These are phyloP conservation scores for Avahi laniger DNA, from an alignment of 2,797 vertebrate species.

Conservation along the genomic window DNA sequence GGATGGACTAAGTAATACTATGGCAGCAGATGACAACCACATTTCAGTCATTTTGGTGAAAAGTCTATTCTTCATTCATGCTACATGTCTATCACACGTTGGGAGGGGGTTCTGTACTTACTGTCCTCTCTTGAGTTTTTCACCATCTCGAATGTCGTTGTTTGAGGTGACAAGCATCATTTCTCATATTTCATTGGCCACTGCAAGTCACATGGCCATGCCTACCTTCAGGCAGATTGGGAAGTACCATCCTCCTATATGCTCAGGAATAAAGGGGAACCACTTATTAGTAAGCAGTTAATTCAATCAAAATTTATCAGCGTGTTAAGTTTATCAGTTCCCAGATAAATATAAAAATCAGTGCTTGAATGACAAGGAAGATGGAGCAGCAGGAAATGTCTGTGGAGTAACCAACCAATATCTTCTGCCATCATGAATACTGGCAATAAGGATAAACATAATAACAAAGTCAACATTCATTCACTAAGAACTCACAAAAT, in stretches of 20 bases:
- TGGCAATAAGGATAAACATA: neutral
- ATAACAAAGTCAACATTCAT: neutral
- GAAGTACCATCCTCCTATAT: neutral
- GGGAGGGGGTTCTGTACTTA: neutral
- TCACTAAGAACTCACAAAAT: neutral
- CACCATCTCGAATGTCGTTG: neutral
- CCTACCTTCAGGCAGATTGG: neutral
- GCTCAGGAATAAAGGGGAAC: neutral
- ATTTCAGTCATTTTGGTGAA: neutral
- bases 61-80: neutral
- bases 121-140: neutral
- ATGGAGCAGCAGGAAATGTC: neutral
- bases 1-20: neutral
- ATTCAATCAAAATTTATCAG: neutral
- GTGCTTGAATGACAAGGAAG: neutral
- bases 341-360: neutral
- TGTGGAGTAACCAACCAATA: neutral
- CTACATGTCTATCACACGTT: neutral
- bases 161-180: neutral
- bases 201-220: neutral
- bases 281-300: neutral
- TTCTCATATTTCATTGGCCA: neutral
- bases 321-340: neutral
- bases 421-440: neutral
- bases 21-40: neutral